A percentile compares a stretch with the other conserved stretches of the same genome.
These are phyloP conservation scores for Flabesymbios commensalis DNA, from an alignment of 2,888 invertebrate genomes.

Conservation along the genomic window DNA sequence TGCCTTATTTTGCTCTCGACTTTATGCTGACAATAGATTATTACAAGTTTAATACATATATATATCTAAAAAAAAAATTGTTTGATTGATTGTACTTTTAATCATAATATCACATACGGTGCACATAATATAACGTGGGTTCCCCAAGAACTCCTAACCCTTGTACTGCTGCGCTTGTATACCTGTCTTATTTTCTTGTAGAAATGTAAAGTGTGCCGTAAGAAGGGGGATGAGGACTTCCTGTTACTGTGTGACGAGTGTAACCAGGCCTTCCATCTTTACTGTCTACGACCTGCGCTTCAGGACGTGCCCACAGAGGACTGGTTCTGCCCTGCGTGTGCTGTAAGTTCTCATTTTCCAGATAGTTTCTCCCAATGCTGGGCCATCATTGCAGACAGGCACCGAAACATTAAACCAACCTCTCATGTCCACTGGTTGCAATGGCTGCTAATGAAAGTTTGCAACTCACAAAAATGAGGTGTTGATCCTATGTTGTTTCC, in stretches of 20 bases:
- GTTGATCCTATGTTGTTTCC: too few species aligned
- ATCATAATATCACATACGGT: too few species aligned
- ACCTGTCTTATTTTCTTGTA: constrained; percentile 38
- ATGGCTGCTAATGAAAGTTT: not conserved
- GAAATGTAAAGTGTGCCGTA: constrained; percentile 63
- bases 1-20: constrained; percentile 8
- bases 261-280: constrained; percentile 59
- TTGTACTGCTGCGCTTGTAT: too few species aligned
- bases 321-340: constrained; percentile 59
- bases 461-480: not conserved
- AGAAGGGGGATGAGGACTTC: constrained; percentile 50
- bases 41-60: not conserved
- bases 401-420: too few species aligned
- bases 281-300: constrained; percentile 56
- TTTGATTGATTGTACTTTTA: too few species aligned
- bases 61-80: not conserved
- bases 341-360: constrained; percentile 41
- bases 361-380: too few species aligned
- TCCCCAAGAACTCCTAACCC: too few species aligned
- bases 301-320: constrained; percentile 53
- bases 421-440: too few species aligned
- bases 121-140: too few species aligned
- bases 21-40: not conserved
- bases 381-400: too few species aligned
- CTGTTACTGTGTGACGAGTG: constrained; percentile 59